These are phyloP conservation scores for Diadumene lineata DNA, from an alignment of 92 coral and sea anemone genomes.

Conservation along the genomic window DNA sequence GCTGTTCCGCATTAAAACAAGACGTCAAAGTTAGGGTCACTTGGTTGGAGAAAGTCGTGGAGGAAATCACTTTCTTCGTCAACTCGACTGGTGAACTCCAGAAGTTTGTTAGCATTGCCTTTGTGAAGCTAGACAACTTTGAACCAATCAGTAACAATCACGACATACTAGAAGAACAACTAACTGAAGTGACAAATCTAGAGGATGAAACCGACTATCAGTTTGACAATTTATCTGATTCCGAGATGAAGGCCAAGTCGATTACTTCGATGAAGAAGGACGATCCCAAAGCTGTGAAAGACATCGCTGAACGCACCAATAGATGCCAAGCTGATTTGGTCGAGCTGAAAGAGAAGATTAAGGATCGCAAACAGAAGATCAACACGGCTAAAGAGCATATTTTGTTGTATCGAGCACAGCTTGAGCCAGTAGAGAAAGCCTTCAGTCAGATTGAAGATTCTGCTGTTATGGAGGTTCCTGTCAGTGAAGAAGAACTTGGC, in stretches of 20 bases:
- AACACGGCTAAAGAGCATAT: conserved; percentile 74
- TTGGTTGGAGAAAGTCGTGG: conserved; percentile 64
- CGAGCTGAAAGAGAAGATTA: conserved; percentile 76
- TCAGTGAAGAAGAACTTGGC: conserved; percentile 77
- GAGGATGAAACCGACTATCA: conserved; percentile 66
- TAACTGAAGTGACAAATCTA: conserved; percentile 75
- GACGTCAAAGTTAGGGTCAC: conserved; percentile 53
- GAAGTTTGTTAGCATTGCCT: conserved; percentile 57
- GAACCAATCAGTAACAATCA: conserved; percentile 86
- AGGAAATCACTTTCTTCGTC: conserved; percentile 69
- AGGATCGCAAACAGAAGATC: conserved; percentile 78
- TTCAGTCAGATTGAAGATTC: conserved; percentile 73
- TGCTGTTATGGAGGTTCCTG: conserved; percentile 69
- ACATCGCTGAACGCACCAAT: conserved; percentile 68
- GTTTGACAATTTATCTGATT: conserved; percentile 61
- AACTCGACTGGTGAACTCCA: conserved; percentile 68
- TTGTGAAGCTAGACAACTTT: conserved; percentile 56
- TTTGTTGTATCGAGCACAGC: conserved; percentile 64
- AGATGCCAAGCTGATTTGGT: conserved; percentile 60
- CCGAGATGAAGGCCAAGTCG: conserved; percentile 74
- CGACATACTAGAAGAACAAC: conserved; percentile 67
- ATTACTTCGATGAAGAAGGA: conserved; percentile 77
- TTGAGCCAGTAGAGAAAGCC: conserved; percentile 87
- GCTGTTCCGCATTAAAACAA: conserved; percentile 54
- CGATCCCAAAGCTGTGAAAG: conserved; percentile 84